Evolutionary conservation across 2,797 vertebrate genomes (phyloP), one percentile per base, ranked within the genome.

Genomic region (Platalea minor): DNA sequence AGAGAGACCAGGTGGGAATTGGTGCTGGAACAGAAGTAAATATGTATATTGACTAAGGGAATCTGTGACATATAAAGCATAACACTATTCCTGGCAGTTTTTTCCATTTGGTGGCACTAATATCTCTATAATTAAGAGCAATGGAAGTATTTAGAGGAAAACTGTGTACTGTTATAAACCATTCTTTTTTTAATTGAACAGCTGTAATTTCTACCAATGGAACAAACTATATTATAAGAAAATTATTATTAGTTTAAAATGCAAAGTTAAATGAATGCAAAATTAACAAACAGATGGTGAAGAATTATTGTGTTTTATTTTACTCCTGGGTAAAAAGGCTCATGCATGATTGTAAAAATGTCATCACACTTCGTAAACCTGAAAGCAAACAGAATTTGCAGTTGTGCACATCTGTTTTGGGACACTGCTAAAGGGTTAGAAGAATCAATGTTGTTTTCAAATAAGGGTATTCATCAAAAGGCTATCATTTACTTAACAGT

Each of bases 251-350:
- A 97, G 96, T 95, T 96, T 96, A 96, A 96, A 97, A 97, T 96
- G 97, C 95, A 94, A 96, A 97, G 94, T 96, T 97, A 97, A 97
- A 95, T 96, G 96, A 98, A 97, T 97, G 97, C 93, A 96, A 97
- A 98, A 98, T 98, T 97, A 98, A 97, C 97, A 98, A 97, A 97
- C 97, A 98, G 97, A 97, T 98, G 98, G 98, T 91, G 81, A 96
- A 96, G 95, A 97, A 96, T 98, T 97, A 96, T 96, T 97, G 94
- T 91, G 89, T 72, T 96, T 98, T 97, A 95, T 95, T 97, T 96
- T 96, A 96, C 95, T 97, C 95, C 87, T 95, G 96, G 94, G 96
- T 96, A 97, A 88, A 94, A 89, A 85, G 95, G 81, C 95, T 97
- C 93, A 87, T 93, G 94, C 96, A 79, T 80, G 95, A 97, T 96